Percentiles rank a stretch among this genome's conserved stretches.
Conservation (phyloP, 2,888 invertebrate species). For the Kuschelorhynchus macadamiae region DNA sequence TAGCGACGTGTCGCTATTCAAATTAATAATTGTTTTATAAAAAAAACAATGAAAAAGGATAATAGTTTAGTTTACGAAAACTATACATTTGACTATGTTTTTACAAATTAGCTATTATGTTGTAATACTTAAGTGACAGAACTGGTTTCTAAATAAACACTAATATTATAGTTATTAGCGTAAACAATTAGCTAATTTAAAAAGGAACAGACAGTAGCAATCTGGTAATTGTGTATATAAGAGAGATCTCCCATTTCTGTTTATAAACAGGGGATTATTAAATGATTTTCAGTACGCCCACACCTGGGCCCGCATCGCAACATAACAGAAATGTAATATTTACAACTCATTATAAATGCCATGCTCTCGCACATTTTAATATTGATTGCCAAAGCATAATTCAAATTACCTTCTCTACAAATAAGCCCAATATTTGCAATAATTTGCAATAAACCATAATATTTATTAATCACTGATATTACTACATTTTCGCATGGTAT, state of each 20-base stretch:
- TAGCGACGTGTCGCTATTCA: too few species aligned
- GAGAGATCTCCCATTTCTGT: conserved; percentile 19
- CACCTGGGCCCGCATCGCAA: conserved; percentile 33
- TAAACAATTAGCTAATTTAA: conserved; percentile 5
- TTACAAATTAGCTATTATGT: too few species aligned
- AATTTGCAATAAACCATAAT: conserved; percentile 49
- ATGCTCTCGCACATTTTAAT: conserved; percentile 40
- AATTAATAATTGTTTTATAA: too few species aligned
- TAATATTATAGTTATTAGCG: too few species aligned
- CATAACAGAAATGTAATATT: conserved; percentile 41
- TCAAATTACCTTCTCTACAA: conserved; percentile 46
- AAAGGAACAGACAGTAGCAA: too few species aligned
- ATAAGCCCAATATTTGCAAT: conserved; percentile 48
- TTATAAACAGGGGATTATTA: conserved; percentile 37
- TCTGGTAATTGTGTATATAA: too few species aligned
- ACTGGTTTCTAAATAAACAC: too few species aligned
- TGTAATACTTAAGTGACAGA: too few species aligned
- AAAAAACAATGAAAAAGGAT: too few species aligned
- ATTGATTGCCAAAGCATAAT: conserved; percentile 42
- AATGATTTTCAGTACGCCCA: conserved; percentile 32
- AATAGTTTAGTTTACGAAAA: too few species aligned
- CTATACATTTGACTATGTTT: too few species aligned
- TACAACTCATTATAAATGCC: conserved; percentile 47
- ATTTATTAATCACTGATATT: conserved; percentile 50
- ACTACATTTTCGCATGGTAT: conserved; percentile 37